A percentile compares a stretch with the other conserved stretches of the same genome.
phyloP scores from a whole-genome alignment of 2,797 vertebrate species.

The Epinephelus awoara region DNA sequence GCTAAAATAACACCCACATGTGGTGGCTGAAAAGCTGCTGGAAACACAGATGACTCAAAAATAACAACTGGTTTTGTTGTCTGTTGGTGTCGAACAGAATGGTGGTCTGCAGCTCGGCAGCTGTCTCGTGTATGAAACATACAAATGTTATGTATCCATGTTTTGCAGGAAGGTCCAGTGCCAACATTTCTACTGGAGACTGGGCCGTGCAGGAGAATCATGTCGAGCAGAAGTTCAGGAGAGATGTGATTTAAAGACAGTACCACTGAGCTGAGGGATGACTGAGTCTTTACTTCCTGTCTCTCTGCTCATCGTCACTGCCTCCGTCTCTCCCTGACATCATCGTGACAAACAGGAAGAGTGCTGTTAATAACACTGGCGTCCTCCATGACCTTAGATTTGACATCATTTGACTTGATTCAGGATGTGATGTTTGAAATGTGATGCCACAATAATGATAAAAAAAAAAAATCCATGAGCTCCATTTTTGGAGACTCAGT shows the following conservation, averaged over 20 bases:
- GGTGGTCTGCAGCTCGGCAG: no score
- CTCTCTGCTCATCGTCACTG: conserved; percentile 10
- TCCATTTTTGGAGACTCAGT: not conserved
- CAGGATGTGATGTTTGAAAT: not conserved
- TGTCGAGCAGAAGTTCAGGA: no score
- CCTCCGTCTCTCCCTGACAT: not conserved
- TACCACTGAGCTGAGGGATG: not conserved
- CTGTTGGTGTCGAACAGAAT: no score
- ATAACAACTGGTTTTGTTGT: no score
- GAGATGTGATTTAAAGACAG: no score
- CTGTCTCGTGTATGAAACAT: no score
- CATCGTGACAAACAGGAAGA: not conserved
- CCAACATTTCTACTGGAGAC: no score
- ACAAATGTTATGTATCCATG: no score
- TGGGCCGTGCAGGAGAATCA: not conserved
- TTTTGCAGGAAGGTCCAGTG: no score
- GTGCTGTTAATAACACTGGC: not conserved
- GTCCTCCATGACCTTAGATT: not conserved
- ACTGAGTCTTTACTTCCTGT: not conserved
- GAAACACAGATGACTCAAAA: no score
- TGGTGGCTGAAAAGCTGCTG: no score
- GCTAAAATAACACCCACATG: no score
- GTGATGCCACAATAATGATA: not conserved
- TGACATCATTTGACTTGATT: not conserved
- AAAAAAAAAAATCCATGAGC: not conserved